phyloP scores from a whole-genome alignment of 2,888 invertebrate genomes.

The Scaptomyza flava region DNA sequence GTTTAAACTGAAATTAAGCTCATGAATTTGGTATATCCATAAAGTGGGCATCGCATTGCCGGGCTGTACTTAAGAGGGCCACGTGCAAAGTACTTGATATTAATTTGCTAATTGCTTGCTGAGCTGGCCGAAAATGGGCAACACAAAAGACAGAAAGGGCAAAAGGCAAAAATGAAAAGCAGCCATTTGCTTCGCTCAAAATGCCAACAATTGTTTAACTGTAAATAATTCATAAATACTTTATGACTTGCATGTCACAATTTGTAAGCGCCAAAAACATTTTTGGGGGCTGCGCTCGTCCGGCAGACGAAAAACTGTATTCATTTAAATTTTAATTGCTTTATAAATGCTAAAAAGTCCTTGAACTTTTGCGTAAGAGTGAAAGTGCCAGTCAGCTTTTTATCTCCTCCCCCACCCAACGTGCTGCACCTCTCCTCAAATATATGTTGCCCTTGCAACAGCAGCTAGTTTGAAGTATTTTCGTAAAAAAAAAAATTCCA shows the following conservation, averaged over 20 bases:
- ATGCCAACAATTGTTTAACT: constrained; percentile 69
- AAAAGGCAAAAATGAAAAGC: constrained; percentile 10
- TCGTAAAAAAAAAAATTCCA: constrained; percentile 29
- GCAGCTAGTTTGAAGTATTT: constrained; percentile 52
- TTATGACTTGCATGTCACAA: constrained; percentile 71
- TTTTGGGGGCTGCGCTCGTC: constrained; percentile 31
- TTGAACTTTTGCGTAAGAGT: constrained; percentile 79
- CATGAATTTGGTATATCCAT: constrained; percentile 7
- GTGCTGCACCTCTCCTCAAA: constrained; percentile 15
- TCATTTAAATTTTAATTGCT: constrained; percentile 83
- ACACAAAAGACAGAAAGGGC: constrained; percentile 2
- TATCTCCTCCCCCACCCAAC: neutral
- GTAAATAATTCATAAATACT: constrained; percentile 61
- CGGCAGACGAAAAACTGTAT: constrained; percentile 59
- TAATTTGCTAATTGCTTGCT: constrained; percentile 57
- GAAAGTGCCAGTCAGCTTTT: constrained; percentile 47
- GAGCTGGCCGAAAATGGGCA: constrained; percentile 17
- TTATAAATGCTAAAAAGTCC: constrained; percentile 83
- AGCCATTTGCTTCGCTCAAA: constrained; percentile 32
- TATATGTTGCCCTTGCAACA: constrained; percentile 59
- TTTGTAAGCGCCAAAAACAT: constrained; percentile 52
- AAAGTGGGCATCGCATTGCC: constrained; percentile 8
- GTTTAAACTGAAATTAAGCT: constrained; percentile 6
- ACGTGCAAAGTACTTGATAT: constrained; percentile 41
- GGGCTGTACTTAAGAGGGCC: constrained; percentile 7